phyloP scores from a whole-genome alignment of 2,888 invertebrate genomes.

The Tyria jacobaeae region DNA sequence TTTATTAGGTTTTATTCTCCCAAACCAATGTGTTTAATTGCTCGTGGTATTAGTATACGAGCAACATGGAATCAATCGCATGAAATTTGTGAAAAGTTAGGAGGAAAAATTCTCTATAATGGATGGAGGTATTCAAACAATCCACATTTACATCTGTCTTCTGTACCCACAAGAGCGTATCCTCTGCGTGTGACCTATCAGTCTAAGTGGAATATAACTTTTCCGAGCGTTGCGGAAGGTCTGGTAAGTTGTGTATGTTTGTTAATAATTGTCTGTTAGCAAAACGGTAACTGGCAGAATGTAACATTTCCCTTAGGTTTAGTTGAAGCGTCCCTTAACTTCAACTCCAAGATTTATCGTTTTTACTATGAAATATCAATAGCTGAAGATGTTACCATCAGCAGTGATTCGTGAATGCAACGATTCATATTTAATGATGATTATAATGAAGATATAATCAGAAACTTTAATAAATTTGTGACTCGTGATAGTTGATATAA shows the following conservation, averaged over 20 bases:
- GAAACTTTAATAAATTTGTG: too few relatives aligned
- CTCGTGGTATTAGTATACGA: constrained; percentile 65
- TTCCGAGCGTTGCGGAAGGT: neutral
- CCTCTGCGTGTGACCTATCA: constrained; percentile 70
- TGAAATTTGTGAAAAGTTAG: constrained; percentile 63
- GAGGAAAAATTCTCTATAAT: constrained; percentile 68
- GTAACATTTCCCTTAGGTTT: too few relatives aligned
- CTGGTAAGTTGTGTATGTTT: constrained; percentile 8
- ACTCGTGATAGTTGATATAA: too few relatives aligned
- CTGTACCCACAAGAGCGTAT: constrained; percentile 50
- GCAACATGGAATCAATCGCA: constrained; percentile 76
- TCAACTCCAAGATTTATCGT: too few relatives aligned
- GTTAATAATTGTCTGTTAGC: neutral
- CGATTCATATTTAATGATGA: too few relatives aligned
- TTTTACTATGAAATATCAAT: neutral
- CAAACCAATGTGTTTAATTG: constrained; percentile 66
- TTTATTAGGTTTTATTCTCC: constrained; percentile 71
- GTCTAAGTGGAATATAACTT: constrained; percentile 25
- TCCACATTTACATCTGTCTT: constrained; percentile 52
- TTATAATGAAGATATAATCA: neutral
- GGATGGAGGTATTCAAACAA: constrained; percentile 80
- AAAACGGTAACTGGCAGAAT: too few relatives aligned
- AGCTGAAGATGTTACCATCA: neutral
- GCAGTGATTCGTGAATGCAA: neutral
- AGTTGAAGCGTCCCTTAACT: too few relatives aligned